Conservation (phyloP, 2,113 vertebrate species). For the Pollachius pollachius region DNA sequence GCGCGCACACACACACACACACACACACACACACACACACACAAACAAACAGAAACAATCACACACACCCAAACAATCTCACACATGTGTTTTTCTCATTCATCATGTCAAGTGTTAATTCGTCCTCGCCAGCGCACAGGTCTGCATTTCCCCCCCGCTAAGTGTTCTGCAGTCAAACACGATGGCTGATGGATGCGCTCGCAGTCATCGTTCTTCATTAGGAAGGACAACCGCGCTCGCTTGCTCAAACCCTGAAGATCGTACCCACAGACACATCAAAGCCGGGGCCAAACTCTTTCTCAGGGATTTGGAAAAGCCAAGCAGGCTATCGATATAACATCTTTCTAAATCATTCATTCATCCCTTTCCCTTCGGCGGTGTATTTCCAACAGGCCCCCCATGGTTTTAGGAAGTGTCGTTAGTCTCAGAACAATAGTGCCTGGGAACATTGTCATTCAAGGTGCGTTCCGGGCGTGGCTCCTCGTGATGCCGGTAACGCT, state of each 20-base stretch:
- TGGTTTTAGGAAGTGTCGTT: too few relatives aligned
- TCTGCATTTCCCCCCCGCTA: neutral
- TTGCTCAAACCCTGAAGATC: neutral
- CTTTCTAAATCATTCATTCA: neutral
- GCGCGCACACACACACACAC: constrained; percentile 1
- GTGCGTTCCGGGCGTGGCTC: too few relatives aligned
- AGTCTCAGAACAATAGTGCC: too few relatives aligned
- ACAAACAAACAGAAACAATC: constrained; percentile 12
- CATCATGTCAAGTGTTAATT: neutral
- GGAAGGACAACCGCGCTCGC: neutral
- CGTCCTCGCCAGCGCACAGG: neutral
- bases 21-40: constrained; percentile 8
- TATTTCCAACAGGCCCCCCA: neutral
- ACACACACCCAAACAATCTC: neutral
- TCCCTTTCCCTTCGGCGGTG: neutral
- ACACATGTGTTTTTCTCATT: neutral
- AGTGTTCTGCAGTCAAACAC: neutral
- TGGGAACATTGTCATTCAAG: too few relatives aligned
- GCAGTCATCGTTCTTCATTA: neutral
- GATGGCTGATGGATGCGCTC: too few relatives aligned
- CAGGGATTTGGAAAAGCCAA: neutral
- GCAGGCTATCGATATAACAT: neutral
- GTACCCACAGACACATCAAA: neutral
- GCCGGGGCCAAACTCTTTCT: neutral
- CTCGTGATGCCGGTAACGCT: too few relatives aligned